phyloP scores from a whole-genome alignment of 2,113 vertebrate species.

The Proterorhinus semilunaris region DNA sequence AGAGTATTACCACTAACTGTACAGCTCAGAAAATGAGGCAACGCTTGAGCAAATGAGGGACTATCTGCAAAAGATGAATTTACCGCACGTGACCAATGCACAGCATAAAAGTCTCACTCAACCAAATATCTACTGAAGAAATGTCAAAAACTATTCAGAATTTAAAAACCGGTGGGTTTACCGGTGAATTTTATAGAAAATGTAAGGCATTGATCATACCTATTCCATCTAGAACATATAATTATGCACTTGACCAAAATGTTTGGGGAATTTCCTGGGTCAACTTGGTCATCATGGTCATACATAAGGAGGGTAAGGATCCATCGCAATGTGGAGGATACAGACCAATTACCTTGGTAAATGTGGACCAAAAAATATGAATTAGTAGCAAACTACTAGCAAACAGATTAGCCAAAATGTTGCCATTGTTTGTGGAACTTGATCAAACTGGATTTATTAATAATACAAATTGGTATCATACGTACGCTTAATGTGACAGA shows the following conservation, averaged over 20 bases:
- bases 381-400: too few relatives aligned
- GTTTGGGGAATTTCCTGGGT: background rate
- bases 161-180: background rate
- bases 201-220: background rate
- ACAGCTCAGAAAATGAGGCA: too few relatives aligned
- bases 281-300: too few relatives aligned
- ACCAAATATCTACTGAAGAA: background rate
- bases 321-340: too few relatives aligned
- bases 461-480: background rate
- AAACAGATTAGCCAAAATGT: too few relatives aligned
- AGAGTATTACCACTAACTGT: too few relatives aligned
- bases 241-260: background rate
- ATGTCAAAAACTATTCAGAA: background rate
- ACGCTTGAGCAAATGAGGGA: too few relatives aligned
- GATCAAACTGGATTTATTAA: too few relatives aligned
- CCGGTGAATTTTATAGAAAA: background rate
- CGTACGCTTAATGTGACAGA: background rate
- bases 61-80: background rate
- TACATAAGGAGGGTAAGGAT: too few relatives aligned
- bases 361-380: too few relatives aligned
- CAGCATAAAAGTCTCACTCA: background rate
- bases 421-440: too few relatives aligned
- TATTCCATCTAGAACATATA: background rate
- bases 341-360: too few relatives aligned
- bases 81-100: background rate